Percentiles rank a stretch among this genome's conserved stretches.
phyloP scores from a whole-genome alignment of 2,888 invertebrate species.

The Caradrina clavipalpis region DNA sequence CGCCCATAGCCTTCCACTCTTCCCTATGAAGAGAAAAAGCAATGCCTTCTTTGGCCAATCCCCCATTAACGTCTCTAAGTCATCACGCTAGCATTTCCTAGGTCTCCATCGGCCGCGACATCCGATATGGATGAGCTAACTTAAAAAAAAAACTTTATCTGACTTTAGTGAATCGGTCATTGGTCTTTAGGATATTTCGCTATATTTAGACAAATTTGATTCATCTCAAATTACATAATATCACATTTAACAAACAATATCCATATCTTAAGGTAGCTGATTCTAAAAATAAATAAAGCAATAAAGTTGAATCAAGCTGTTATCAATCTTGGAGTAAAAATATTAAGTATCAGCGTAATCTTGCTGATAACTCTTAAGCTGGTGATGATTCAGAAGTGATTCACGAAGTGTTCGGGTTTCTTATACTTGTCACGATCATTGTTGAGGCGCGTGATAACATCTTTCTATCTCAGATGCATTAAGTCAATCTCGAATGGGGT shows the following conservation, averaged over 20 bases:
- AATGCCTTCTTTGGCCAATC: too few relatives aligned
- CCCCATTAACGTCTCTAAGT: too few relatives aligned
- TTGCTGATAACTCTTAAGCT: conserved; percentile 24
- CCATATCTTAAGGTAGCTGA: neutral
- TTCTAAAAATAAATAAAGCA: conserved; percentile 32
- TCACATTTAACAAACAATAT: neutral
- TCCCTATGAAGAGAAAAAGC: too few relatives aligned
- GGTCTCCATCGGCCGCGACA: too few relatives aligned
- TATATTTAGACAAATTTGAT: too few relatives aligned
- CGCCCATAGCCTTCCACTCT: too few relatives aligned
- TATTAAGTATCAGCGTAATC: conserved; percentile 17
- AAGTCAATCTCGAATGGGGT: too few relatives aligned
- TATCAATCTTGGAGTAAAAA: conserved; percentile 22
- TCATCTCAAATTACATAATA: neutral
- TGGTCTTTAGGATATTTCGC: too few relatives aligned
- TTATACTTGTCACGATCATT: conserved; percentile 5
- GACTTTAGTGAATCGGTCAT: too few relatives aligned
- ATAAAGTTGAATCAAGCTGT: conserved; percentile 23
- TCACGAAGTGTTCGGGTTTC: neutral
- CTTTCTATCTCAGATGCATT: neutral
- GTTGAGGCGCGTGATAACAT: neutral
- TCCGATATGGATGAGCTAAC: too few relatives aligned
- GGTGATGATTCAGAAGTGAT: conserved; percentile 29
- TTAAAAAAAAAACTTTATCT: too few relatives aligned
- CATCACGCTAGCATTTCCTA: too few relatives aligned